Evolutionary conservation across 2,113 vertebrate species (phyloP).

Genomic region (Brachyhypopomus occidentalis): DNA sequence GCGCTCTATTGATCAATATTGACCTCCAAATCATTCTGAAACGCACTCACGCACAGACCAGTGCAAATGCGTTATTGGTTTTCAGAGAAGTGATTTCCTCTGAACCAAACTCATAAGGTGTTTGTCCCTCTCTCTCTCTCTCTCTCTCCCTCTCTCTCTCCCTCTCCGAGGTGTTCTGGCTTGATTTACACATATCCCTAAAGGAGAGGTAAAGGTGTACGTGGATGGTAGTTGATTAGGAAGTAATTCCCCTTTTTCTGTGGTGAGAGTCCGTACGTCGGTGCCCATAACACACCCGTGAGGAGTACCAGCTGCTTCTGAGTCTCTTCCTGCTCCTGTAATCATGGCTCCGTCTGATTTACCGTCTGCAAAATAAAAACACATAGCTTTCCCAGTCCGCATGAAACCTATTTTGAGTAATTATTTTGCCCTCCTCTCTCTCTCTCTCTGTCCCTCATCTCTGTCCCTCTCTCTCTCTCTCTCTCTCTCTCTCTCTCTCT

Average conservation of each 20-base stretch:
- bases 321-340: slow-evolving; percentile 9
- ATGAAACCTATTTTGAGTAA: slow-evolving; percentile 33
- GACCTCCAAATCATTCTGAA: background rate
- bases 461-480: background rate
- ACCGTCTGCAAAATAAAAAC: slow-evolving; percentile 37
- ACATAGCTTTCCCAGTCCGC: slow-evolving; percentile 4
- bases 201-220: background rate
- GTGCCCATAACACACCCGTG: slow-evolving; percentile 12
- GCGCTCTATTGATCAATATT: background rate
- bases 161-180: background rate
- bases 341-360: slow-evolving; percentile 36
- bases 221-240: background rate
- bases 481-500: no score
- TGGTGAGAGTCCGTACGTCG: background rate
- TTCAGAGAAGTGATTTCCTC: slow-evolving; percentile 19
- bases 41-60: background rate
- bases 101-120: background rate
- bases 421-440: background rate
- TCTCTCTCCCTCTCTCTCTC: background rate
- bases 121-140: background rate
- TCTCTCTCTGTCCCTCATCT: no score
- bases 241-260: background rate
- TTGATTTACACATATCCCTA: background rate
- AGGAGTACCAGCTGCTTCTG: slow-evolving; percentile 9
- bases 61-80: slow-evolving; percentile 19